Conservation (phyloP, 2,888 invertebrate genomes). For the Emmelina monodactyla region DNA sequence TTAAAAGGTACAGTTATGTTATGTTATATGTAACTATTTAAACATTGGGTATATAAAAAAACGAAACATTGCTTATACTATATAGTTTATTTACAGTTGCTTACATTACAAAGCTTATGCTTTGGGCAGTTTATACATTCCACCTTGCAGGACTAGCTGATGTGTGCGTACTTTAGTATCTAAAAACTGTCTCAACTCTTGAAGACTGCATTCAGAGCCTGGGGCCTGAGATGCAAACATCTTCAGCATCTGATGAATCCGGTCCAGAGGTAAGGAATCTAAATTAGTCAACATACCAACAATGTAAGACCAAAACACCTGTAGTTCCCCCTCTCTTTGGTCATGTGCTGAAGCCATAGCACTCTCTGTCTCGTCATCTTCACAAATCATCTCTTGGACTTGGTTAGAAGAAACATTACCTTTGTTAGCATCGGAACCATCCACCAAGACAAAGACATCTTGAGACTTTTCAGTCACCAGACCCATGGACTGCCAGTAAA, state of each 20-base stretch:
- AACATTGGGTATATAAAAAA: too few relatives aligned
- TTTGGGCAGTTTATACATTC: constrained; percentile 88
- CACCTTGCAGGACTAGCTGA: constrained; percentile 83
- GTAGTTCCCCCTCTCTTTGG: constrained; percentile 92
- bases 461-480: constrained; percentile 78
- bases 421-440: constrained; percentile 64
- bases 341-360: constrained; percentile 95
- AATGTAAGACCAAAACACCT: constrained; percentile 96
- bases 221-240: constrained; percentile 96
- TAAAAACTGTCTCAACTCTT: constrained; percentile 87
- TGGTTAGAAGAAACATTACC: constrained; percentile 62
- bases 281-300: constrained; percentile 96
- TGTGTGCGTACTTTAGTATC: constrained; percentile 94
- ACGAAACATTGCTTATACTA: too few relatives aligned
- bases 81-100: too few relatives aligned
- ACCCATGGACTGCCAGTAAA: constrained; percentile 95
- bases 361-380: constrained; percentile 92
- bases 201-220: constrained; percentile 86
- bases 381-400: constrained; percentile 74
- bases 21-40: too few relatives aligned
- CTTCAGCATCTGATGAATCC: constrained; percentile 95
- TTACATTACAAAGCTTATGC: too few relatives aligned
- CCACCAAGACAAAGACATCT: constrained; percentile 78
- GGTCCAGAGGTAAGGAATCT: constrained; percentile 87
- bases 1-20: too few relatives aligned